Evolutionary conservation across 2,113 vertebrate species (phyloP).

Genomic region (Pelecanoides urinatrix): DNA sequence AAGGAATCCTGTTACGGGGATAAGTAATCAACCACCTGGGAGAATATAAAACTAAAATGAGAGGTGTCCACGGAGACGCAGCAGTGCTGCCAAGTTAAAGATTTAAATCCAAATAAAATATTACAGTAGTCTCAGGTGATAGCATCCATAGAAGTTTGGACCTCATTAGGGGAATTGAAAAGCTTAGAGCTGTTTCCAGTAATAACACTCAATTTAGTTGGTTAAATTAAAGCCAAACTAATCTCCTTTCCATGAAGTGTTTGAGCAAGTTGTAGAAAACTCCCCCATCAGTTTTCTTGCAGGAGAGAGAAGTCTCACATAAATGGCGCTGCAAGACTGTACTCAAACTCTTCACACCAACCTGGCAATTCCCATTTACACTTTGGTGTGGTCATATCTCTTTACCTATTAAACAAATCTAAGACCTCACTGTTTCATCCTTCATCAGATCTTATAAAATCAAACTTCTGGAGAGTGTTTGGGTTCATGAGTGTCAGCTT

Average conservation of each 20-base stretch:
- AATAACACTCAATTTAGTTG: constrained; percentile 66
- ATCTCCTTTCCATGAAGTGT: constrained; percentile 64
- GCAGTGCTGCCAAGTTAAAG: constrained; percentile 49
- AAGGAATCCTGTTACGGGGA: constrained; percentile 53
- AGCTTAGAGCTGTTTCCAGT: constrained; percentile 63
- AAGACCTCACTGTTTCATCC: not conserved
- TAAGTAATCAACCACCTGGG: constrained; percentile 60
- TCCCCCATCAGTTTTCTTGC: constrained; percentile 43
- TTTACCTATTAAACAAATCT: not conserved
- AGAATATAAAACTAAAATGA: constrained; percentile 65
- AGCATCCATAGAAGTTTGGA: constrained; percentile 65
- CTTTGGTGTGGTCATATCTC: constrained; percentile 11
- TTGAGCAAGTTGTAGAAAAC: constrained; percentile 66
- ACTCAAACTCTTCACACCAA: not conserved
- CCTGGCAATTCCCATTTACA: not conserved
- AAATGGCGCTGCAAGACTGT: not conserved
- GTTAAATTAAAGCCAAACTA: constrained; percentile 66
- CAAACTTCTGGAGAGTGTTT: not conserved
- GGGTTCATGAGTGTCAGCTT: not conserved
- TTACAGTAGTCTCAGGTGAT: constrained; percentile 70
- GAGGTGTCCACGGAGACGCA: constrained; percentile 39
- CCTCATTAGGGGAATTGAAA: constrained; percentile 67
- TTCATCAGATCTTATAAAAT: constrained; percentile 17
- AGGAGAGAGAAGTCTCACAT: not conserved
- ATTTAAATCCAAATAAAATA: constrained; percentile 68